Conservation (phyloP, 2,113 vertebrate species). For the Rutilus rutilus region DNA sequence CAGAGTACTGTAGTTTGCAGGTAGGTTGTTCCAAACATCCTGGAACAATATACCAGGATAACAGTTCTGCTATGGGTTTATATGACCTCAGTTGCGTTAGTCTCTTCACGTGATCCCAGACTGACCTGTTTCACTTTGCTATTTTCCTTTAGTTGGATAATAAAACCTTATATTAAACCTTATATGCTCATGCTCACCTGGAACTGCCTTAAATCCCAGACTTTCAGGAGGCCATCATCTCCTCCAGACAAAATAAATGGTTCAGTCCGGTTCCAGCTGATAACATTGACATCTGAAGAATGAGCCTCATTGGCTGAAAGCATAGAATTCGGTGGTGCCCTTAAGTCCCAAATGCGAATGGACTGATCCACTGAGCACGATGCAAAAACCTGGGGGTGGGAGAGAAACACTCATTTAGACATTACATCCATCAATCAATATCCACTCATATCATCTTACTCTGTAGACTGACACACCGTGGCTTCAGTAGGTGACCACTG, state of each 20-base stretch:
- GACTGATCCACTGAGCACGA: slow-evolving; percentile 89
- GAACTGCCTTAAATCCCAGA: slow-evolving; percentile 91
- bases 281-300: slow-evolving; percentile 85
- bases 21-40: background rate
- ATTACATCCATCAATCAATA: too few species aligned
- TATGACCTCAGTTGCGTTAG: background rate
- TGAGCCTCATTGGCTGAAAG: slow-evolving; percentile 82
- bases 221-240: slow-evolving; percentile 85
- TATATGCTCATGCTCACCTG: slow-evolving; percentile 71
- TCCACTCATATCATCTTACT: background rate
- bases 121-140: background rate
- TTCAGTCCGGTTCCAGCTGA: slow-evolving; percentile 87
- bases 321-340: slow-evolving; percentile 87
- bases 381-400: slow-evolving; percentile 82
- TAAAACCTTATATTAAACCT: background rate
- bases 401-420: background rate
- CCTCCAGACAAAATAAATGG: slow-evolving; percentile 89
- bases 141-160: background rate
- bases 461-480: slow-evolving; percentile 74
- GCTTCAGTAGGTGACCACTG: slow-evolving; percentile 93
- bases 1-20: background rate
- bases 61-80: too few species aligned
- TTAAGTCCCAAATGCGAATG: slow-evolving; percentile 86
- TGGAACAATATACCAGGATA: background rate
- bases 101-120: background rate